Base-by-base conservation (phyloP, 2,113 vertebrate genomes). In the Cyphomyrus discorhynchus region DNA sequence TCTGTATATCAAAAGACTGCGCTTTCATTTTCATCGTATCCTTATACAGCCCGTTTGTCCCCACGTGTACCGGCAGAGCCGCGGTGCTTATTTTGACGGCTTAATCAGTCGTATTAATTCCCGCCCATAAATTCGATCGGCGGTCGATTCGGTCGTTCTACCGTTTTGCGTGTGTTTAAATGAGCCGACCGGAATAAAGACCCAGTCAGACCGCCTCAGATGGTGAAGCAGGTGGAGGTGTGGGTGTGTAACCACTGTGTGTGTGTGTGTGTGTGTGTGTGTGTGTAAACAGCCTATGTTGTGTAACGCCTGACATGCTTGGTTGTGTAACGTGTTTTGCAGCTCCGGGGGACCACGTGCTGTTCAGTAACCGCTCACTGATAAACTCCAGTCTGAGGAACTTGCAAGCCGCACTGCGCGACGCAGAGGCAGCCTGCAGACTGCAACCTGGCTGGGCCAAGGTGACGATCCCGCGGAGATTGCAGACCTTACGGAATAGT, bases 361-460 rank as follows among this genome's bases (percentile, higher is more conserved):
- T 98, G 82, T 98, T 97, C 90, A 97, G 97, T 92, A 98, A 98
- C 91, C 97, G 98, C 89, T 97, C 97, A 87, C 97, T 97, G 94
- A 98, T 98, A 93, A 96, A 98, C 92, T 97, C 96, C n/a, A 96
- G 96, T 89, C 94, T 99, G 93, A 97, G 96, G 91, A 95, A 94
- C 85, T 96, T 95, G 90, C 96, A 97, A 85, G 94, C 96, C 39
- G 97, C 97, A 0, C 90, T 98, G 92, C 94, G 92, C 0, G 98
- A 98, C 89, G 98, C 97, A 11, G 97, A 98, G 92, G 95, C 94
- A 90, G 96, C 97, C 0, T 98, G 98, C 93, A 96, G 92, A 52
- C 97, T 98, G 39, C 96, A 97, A 92, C 97, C 98, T 0, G 95
- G 91, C 92, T 98, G 97, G 96, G 92, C 97, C 90, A 98, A 98